Conservation (phyloP, 2,113 vertebrate species). For the Rattus norvegicus region GRCr8 NC_086024.1:60684001-60684500, state of each 20-base stretch:
- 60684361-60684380: neutral
- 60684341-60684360: neutral
- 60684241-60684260: neutral
- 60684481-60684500: conserved; percentile 31
- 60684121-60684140: neutral
- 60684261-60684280: neutral
- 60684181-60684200: neutral
- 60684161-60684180: neutral
- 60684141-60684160: neutral
- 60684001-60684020: neutral
- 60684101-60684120: neutral
- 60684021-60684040: neutral
- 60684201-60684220: neutral
- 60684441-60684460: conserved; percentile 24
- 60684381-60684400: neutral
- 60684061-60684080: neutral
- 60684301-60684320: neutral
- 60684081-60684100: neutral
- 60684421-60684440: conserved; percentile 28
- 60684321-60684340: neutral
- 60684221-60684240: rapidly evolving
- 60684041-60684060: neutral
- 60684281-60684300: neutral
- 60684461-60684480: conserved; percentile 44
- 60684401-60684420: neutral